Conservation (phyloP, 1,140 invertebrate species). For the Aphidius gifuensis region DNA sequence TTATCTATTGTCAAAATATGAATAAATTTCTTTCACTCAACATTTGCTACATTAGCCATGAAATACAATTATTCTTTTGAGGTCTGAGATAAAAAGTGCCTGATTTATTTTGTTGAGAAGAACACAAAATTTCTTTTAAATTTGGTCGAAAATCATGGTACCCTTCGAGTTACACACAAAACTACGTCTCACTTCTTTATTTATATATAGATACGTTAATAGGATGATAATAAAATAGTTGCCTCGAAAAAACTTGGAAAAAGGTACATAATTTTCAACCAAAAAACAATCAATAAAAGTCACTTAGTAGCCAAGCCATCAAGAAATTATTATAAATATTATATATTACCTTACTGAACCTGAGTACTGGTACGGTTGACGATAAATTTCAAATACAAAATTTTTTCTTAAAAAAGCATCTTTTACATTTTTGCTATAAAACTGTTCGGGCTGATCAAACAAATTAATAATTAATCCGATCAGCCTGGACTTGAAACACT, state of each 20-base stretch:
- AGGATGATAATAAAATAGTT: too few species aligned
- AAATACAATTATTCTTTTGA: too few species aligned
- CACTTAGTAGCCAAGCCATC: not conserved
- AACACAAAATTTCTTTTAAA: too few species aligned
- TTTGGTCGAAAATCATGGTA: too few species aligned
- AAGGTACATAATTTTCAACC: not conserved
- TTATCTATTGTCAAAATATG: not conserved
- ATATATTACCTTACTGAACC: conserved; percentile 56
- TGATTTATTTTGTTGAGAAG: too few species aligned
- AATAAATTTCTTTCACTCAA: not conserved
- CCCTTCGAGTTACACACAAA: too few species aligned
- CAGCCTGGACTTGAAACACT: conserved; percentile 77
- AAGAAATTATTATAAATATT: too few species aligned
- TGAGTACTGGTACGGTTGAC: conserved; percentile 64
- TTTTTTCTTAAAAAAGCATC: conserved; percentile 65
- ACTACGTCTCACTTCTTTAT: too few species aligned
- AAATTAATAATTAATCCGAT: conserved; percentile 72
- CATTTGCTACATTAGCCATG: too few species aligned
- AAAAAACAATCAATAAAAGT: not conserved
- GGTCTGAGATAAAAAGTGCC: too few species aligned
- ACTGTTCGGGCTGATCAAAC: conserved; percentile 60
- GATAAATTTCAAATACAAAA: conserved; percentile 56
- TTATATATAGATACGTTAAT: too few species aligned
- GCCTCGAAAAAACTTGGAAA: not conserved
- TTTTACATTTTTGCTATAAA: conserved; percentile 67